Percentiles rank a stretch among this genome's conserved stretches.
phyloP scores from a whole-genome alignment of 53 echinoderm and acorn worm genomes.

The Luidia sarsii region DNA sequence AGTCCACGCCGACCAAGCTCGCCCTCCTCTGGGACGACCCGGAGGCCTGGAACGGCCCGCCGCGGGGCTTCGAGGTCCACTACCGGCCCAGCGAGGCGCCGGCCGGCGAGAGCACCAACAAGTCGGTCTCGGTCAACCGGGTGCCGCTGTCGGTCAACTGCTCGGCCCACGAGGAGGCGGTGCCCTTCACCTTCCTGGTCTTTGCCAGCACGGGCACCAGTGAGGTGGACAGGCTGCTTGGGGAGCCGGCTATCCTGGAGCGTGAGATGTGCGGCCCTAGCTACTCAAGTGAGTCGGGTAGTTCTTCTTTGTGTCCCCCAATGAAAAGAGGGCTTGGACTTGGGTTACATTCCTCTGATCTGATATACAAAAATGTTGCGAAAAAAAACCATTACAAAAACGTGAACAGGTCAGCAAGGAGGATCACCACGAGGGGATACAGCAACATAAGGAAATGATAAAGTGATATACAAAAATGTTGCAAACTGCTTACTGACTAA shows the following conservation, averaged over 20 bases:
- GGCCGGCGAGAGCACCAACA: not conserved
- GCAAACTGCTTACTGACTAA: too few relatives aligned
- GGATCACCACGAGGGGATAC: too few relatives aligned
- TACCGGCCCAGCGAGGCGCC: not conserved
- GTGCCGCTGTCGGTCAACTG: slow-evolving; percentile 6
- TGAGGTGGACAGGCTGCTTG: not conserved
- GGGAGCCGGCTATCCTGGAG: not conserved
- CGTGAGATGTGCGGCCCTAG: slow-evolving; percentile 18
- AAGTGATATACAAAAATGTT: too few relatives aligned
- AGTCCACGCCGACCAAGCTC: not conserved
- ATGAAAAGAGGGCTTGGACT: too few relatives aligned
- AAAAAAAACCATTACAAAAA: too few relatives aligned
- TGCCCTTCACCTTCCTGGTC: slow-evolving; percentile 18
- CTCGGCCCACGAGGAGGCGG: not conserved
- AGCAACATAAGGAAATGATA: too few relatives aligned
- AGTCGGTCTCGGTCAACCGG: not conserved
- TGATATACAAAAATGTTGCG: too few relatives aligned
- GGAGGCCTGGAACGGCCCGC: slow-evolving; percentile 10
- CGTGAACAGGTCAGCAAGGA: too few relatives aligned
- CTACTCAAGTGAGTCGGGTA: not conserved
- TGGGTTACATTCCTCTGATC: too few relatives aligned
- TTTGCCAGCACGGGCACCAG: not conserved
- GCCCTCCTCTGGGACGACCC: slow-evolving; percentile 2
- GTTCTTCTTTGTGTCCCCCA: too few relatives aligned
- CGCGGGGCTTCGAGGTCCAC: not conserved